Conservation (phyloP, 2,888 invertebrate species). For the Caenorhabditis virilis region DNA sequence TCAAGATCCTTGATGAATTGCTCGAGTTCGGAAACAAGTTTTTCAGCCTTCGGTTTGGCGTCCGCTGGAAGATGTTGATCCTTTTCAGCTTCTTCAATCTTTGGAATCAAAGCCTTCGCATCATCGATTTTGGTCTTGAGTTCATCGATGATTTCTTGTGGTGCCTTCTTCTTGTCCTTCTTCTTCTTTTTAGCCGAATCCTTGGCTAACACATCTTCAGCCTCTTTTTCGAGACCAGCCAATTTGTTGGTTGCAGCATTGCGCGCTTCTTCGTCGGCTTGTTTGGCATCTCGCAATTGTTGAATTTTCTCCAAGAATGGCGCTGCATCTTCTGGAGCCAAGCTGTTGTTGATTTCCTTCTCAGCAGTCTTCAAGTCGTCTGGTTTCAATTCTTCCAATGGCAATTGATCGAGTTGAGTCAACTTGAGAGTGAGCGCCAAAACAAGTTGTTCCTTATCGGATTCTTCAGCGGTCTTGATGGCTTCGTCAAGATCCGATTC, state of each 20-base stretch:
- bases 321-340: conserved; percentile 20
- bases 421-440: conserved; percentile 29
- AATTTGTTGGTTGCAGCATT: conserved; percentile 31
- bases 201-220: too few species aligned
- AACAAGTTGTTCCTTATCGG: conserved; percentile 39
- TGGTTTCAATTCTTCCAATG: conserved; percentile 17
- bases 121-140: too few species aligned
- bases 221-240: conserved; percentile 23
- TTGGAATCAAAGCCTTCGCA: too few species aligned
- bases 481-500: conserved; percentile 37
- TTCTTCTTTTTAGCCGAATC: too few species aligned
- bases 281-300: conserved; percentile 11
- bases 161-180: too few species aligned
- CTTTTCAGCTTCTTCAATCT: too few species aligned
- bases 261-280: conserved; percentile 19
- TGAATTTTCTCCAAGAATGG: conserved; percentile 14
- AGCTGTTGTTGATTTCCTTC: conserved; percentile 28
- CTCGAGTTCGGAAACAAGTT: too few species aligned
- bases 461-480: conserved; percentile 32
- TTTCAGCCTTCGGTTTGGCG: too few species aligned
- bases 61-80: too few species aligned
- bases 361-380: conserved; percentile 17
- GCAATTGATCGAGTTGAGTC: conserved; percentile 28
- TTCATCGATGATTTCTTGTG: too few species aligned
- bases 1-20: too few species aligned